Evolutionary conservation across 2,888 invertebrate species (phyloP).

Genomic region (Physocephala rufipes): DNA sequence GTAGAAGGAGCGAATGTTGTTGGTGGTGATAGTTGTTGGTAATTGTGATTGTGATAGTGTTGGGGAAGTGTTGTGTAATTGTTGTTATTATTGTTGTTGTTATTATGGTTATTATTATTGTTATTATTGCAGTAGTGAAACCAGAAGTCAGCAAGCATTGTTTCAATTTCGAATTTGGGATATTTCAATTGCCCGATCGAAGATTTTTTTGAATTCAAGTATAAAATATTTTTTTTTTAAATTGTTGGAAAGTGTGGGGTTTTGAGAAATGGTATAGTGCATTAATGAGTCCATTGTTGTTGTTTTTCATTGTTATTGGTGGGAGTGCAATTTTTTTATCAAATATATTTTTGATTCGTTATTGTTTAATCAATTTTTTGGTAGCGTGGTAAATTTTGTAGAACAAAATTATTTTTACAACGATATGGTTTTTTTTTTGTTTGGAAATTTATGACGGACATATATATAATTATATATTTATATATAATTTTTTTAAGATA

Average conservation of each 20-base stretch:
- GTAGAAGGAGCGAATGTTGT: constrained; percentile 7
- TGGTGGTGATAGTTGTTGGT: too few species aligned
- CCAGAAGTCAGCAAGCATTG: constrained; percentile 41
- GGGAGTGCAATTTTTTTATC: constrained; percentile 36
- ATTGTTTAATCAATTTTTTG: constrained; percentile 38
- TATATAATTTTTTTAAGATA: constrained; percentile 65
- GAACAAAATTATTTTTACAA: constrained; percentile 34
- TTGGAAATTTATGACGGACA: constrained; percentile 60
- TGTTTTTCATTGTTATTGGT: constrained; percentile 47
- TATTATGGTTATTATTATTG: constrained; percentile 1
- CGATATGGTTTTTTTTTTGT: constrained; percentile 36
- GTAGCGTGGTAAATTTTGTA: constrained; percentile 34
- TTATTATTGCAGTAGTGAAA: constrained; percentile 11
- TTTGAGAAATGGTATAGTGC: constrained; percentile 14
- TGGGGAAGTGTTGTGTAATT: neutral
- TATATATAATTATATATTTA: constrained; percentile 49
- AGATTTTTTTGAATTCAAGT: constrained; percentile 27
- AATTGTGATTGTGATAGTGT: constrained; percentile 9
- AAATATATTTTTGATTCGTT: constrained; percentile 42
- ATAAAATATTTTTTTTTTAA: constrained; percentile 26
- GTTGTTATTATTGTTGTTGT: neutral
- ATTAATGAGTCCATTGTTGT: constrained; percentile 14
- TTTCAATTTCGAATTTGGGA: constrained; percentile 37
- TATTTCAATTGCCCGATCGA: constrained; percentile 38
- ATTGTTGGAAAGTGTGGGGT: constrained; percentile 34